Percentiles rank a stretch among this genome's conserved stretches.
Conservation (phyloP, 2,113 vertebrate species). For the Oryzias melastigma region DNA sequence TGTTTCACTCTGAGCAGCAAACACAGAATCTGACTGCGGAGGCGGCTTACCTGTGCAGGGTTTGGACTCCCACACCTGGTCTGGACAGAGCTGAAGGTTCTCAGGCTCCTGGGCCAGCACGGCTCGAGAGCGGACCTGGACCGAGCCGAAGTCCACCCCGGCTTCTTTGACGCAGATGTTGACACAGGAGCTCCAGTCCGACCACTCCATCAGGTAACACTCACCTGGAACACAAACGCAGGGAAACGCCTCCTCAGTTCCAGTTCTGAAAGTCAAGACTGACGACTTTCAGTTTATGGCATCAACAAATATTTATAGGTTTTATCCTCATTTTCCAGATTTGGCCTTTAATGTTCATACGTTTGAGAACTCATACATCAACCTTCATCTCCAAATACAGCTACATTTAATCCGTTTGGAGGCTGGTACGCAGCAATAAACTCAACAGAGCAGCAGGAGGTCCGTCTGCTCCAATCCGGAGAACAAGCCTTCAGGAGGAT, state of each 20-base stretch:
- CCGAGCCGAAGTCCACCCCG: constrained; percentile 85
- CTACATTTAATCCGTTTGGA: too few relatives aligned
- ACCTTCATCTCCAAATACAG: too few relatives aligned
- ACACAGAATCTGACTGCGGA: background rate
- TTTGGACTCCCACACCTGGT: constrained; percentile 89
- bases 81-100: constrained; percentile 91
- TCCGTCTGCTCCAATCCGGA: too few relatives aligned
- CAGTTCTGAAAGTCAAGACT: too few relatives aligned
- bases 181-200: constrained; percentile 92
- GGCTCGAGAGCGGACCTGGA: constrained; percentile 90
- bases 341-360: too few relatives aligned
- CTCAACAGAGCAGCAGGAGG: too few relatives aligned
- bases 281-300: too few relatives aligned
- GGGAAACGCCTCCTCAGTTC: background rate
- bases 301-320: too few relatives aligned
- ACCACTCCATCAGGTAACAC: constrained; percentile 97
- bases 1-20: background rate
- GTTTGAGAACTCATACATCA: too few relatives aligned
- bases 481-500: too few relatives aligned
- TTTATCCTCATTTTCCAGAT: too few relatives aligned
- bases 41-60: constrained; percentile 83
- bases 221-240: constrained; percentile 79
- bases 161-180: constrained; percentile 89
- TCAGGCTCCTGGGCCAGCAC: constrained; percentile 91
- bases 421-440: too few relatives aligned